These are phyloP conservation scores for Bicyclus anynana DNA, from an alignment of 1,140 invertebrate species.

Conservation along the genomic window DNA sequence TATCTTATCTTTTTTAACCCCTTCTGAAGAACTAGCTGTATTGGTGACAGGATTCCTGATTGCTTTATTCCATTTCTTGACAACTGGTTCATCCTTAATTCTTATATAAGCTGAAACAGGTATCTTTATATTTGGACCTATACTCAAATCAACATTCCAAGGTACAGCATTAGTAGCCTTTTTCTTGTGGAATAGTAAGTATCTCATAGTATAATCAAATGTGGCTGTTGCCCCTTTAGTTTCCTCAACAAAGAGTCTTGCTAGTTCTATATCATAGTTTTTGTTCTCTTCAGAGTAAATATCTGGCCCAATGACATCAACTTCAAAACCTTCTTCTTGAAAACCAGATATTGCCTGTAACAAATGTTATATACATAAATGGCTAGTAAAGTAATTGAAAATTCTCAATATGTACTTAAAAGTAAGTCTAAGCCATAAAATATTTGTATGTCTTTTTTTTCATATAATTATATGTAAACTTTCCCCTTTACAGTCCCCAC, in stretches of 20 bases:
- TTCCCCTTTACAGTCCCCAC: too few species aligned
- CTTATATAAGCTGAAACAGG: constrained; percentile 64
- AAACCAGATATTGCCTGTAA: constrained; percentile 55
- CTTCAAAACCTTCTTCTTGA: constrained; percentile 57
- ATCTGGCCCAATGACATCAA: constrained; percentile 65
- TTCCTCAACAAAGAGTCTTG: constrained; percentile 49
- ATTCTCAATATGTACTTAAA: too few species aligned
- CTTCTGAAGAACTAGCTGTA: constrained; percentile 43
- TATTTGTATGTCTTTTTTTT: too few species aligned
- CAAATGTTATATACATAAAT: too few species aligned
- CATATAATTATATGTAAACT: too few species aligned
- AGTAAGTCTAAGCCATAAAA: too few species aligned
- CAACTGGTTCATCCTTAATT: constrained; percentile 56
- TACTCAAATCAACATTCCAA: constrained; percentile 67
- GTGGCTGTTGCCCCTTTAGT: constrained; percentile 58
- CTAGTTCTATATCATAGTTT: constrained; percentile 38
- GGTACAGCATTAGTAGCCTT: constrained; percentile 45
- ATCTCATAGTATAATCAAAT: constrained; percentile 62
- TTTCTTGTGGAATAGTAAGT: constrained; percentile 63
- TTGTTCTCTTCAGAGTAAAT: constrained; percentile 46
- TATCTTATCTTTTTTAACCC: constrained; percentile 40
- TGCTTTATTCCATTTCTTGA: constrained; percentile 52
- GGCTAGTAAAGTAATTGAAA: too few species aligned
- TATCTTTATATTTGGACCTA: constrained; percentile 69
- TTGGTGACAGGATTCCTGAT: constrained; percentile 54